Evolutionary conservation across 2,888 invertebrate species (phyloP).

Genomic region (Nebria brevicollis): DNA sequence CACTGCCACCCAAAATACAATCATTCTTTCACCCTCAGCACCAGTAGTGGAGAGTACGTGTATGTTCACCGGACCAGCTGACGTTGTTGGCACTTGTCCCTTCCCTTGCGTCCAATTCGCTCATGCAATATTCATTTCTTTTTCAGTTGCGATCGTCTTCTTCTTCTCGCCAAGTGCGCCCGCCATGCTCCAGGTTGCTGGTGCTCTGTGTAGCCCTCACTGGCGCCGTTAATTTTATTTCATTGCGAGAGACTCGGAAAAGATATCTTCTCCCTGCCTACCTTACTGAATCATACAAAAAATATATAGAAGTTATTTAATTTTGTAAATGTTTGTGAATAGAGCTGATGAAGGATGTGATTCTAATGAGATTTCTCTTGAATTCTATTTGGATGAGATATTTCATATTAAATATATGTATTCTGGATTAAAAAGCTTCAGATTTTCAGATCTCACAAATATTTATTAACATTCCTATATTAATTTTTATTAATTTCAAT

Average conservation of each 20-base stretch:
- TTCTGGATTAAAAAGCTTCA: too few relatives aligned
- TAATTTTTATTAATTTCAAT: too few relatives aligned
- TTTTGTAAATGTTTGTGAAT: neutral
- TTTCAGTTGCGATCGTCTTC: conserved; percentile 22
- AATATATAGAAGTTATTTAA: neutral
- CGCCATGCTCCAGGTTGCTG: neutral
- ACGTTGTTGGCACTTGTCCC: neutral
- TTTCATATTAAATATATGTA: neutral
- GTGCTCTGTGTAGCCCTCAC: neutral
- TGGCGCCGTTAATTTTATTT: neutral
- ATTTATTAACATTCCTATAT: too few relatives aligned
- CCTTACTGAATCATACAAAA: neutral
- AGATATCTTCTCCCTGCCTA: neutral
- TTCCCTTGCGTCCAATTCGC: conserved; percentile 10
- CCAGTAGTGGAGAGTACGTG: conserved; percentile 7
- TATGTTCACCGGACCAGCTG: neutral
- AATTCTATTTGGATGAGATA: neutral
- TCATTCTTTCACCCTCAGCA: conserved; percentile 25
- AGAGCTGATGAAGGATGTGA: neutral
- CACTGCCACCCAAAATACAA: conserved; percentile 33
- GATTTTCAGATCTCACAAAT: too few relatives aligned
- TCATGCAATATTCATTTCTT: conserved; percentile 42
- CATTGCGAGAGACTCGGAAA: neutral
- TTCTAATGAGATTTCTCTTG: neutral
- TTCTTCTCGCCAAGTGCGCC: conserved; percentile 22